Conservation (phyloP, 2,797 vertebrate genomes). For the Orientallactaga sibirica region DNA sequence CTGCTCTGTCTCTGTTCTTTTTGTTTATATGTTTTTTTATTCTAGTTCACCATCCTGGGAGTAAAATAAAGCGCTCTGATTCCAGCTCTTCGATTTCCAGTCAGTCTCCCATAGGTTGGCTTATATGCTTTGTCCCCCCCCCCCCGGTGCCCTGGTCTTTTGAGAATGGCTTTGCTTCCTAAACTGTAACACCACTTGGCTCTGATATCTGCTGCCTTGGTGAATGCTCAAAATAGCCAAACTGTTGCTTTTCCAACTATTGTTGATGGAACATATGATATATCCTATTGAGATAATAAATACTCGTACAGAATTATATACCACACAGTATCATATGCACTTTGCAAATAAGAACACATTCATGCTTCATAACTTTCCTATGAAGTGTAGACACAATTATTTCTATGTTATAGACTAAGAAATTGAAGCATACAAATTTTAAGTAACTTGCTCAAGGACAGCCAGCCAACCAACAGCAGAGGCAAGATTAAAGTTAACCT, state of each 20-base stretch:
- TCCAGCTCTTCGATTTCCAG: conserved; percentile 96
- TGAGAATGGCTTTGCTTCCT: conserved; percentile 85
- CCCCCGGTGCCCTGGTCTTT: background rate
- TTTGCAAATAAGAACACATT: conserved; percentile 40
- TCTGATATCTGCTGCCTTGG: conserved; percentile 62
- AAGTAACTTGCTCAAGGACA: conserved; percentile 24
- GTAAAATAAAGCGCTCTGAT: conserved; percentile 97
- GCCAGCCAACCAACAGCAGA: background rate
- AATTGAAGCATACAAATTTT: conserved; percentile 48
- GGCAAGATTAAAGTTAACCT: background rate
- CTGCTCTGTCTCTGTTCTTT: conserved; percentile 84
- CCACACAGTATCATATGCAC: conserved; percentile 4
- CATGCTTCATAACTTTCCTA: background rate
- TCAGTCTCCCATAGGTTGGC: conserved; percentile 97
- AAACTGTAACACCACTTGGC: conserved; percentile 52
- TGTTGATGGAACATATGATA: background rate
- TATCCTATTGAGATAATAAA: conserved; percentile 58
- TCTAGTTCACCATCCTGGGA: conserved; percentile 97
- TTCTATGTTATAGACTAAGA: conserved; percentile 16
- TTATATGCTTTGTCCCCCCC: conserved; percentile 87
- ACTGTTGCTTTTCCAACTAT: conserved; percentile 40
- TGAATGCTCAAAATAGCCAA: conserved; percentile 67
- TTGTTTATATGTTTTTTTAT: conserved; percentile 84
- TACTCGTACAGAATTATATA: background rate
- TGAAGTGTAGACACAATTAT: background rate